These are phyloP conservation scores for Glareola pratincola DNA, from an alignment of 2,113 vertebrate genomes.

Conservation along the genomic window DNA sequence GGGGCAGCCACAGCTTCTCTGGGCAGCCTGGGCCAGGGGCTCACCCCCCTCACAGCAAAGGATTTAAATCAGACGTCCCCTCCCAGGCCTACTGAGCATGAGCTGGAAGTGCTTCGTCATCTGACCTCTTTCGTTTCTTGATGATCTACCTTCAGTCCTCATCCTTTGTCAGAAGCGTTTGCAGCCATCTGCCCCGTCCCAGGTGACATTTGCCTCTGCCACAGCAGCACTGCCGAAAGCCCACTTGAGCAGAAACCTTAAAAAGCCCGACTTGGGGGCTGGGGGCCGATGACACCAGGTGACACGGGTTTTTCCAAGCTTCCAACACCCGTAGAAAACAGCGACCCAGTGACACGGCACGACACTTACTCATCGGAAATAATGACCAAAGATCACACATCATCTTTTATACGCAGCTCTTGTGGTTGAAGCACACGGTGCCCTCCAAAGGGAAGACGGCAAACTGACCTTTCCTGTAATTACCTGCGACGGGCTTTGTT, in stretches of 20 bases:
- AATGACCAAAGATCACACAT: neutral
- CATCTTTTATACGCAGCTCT: fast-evolving
- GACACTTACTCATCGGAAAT: neutral
- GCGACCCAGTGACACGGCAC: neutral
- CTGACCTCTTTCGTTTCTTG: neutral
- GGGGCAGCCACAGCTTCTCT: no score
- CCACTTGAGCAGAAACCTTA: neutral
- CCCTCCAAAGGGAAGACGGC: neutral
- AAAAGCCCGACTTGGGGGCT: fast-evolving
- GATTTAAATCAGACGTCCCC: no score
- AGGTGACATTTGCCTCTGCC: fast-evolving
- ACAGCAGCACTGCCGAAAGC: neutral
- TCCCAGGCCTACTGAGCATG: neutral
- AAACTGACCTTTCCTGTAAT: neutral
- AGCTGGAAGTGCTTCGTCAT: neutral
- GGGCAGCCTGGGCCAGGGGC: no score
- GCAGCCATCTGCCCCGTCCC: neutral
- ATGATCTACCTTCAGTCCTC: neutral
- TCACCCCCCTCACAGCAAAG: no score
- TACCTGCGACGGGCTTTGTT: neutral
- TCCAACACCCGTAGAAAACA: fast-evolving
- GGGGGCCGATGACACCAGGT: neutral
- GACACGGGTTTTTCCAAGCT: neutral
- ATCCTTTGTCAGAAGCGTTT: neutral
- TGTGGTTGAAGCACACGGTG: neutral